These are phyloP conservation scores for Montipora cactus DNA, from an alignment of 64 coral and sea anemone genomes.

Conservation along the genomic window DNA sequence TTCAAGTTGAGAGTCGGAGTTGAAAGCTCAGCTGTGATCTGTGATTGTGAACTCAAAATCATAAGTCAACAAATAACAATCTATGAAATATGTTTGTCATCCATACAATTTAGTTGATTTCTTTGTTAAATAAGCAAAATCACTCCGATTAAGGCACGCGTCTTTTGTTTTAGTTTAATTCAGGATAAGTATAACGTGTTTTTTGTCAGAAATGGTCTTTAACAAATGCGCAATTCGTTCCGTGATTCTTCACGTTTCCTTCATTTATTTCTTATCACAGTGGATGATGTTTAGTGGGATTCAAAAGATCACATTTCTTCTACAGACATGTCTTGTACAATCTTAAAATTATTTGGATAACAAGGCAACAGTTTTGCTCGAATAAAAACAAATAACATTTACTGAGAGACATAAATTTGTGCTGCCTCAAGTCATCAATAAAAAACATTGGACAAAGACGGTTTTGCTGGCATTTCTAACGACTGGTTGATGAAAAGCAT, in stretches of 20 bases:
- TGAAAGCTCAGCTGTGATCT: not conserved
- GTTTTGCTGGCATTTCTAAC: too few species aligned
- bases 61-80: not conserved
- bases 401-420: not conserved
- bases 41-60: not conserved
- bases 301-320: slow-evolving; percentile 26
- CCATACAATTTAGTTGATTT: slow-evolving; percentile 5
- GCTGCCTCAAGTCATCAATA: not conserved
- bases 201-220: not conserved
- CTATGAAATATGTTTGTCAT: slow-evolving; percentile 34
- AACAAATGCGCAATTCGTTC: not conserved
- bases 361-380: not conserved
- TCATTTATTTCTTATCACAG: slow-evolving; percentile 18
- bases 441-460: not conserved
- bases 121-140: not conserved
- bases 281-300: not conserved
- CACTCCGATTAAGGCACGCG: not conserved
- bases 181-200: not conserved
- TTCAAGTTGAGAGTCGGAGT: not conserved
- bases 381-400: not conserved
- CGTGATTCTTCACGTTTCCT: not conserved
- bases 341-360: slow-evolving; percentile 38
- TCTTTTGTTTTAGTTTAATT: not conserved
- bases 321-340: not conserved
- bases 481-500: too few species aligned